Evolutionary conservation across 2,888 invertebrate genomes (phyloP), one percentile per base, ranked within the genome.

Genomic region (Ametastegia equiseti): DNA sequence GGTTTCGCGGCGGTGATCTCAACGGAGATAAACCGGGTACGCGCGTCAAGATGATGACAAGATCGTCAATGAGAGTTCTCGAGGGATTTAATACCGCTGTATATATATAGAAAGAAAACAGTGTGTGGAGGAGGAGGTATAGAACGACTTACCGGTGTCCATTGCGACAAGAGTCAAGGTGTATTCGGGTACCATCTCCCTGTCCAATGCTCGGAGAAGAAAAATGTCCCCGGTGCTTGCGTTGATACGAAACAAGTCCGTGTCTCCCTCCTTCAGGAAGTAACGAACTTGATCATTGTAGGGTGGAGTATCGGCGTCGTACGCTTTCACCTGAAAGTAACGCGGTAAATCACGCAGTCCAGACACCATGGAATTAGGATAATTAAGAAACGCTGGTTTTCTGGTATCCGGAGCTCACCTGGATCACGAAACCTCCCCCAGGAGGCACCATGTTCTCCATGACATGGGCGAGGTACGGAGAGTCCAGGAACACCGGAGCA

Each of bases 391-490:
- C 67, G 9, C 5, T n/a, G 19, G 15, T 23, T 39, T 42, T 9
- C 45, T n/a, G 27, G 9, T 47, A n/a, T 45, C 15, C 33, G 13
- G 23, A 23, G 47, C 80, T 83, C 82, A 91, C 91, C 90, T 91
- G 91, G 85, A 89, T 89, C 86, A 97, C 95, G 91, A 96, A 97
- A 78, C 96, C 97, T 47, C 86, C 87, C 87, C 94, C 95, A 87
- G 95, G 96, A 75, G 96, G 96, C 84, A 97, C 94, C 88, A 97
- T 95, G 91, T 97, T 97, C 93, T 99, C 98, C 96, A 98, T 97
- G 81, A 98, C 97, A 91, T 97, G 96, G 4, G 97, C 97, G 89
- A 97, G 93, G 92, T 98, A 98, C 0, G 98, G 98, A n/a, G 98
- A 98, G 92, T 98, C 97, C 86, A 97, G 93, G 92, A 98, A 98